These are phyloP conservation scores for Malurus leucopterus DNA, from an alignment of 2,797 vertebrate genomes.

Conservation along the genomic window DNA sequence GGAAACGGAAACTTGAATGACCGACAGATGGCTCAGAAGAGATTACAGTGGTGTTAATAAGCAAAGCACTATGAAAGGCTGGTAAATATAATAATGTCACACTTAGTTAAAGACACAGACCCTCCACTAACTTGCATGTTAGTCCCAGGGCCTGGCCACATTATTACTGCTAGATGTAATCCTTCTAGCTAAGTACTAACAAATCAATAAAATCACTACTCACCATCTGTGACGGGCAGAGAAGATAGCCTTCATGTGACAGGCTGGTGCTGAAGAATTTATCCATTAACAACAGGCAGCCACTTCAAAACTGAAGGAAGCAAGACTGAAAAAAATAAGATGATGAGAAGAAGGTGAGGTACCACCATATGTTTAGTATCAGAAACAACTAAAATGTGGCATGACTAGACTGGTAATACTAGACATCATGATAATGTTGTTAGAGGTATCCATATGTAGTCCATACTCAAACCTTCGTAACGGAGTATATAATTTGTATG, in stretches of 20 bases:
- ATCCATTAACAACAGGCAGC: background rate
- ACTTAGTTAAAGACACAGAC: slow-evolving; percentile 16
- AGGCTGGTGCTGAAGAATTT: background rate
- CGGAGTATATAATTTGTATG: background rate
- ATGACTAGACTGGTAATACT: background rate
- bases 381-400: background rate
- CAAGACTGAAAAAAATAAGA: background rate
- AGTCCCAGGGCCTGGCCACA: background rate
- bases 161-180: slow-evolving; percentile 25
- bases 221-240: background rate
- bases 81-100: slow-evolving; percentile 15
- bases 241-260: background rate
- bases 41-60: slow-evolving; percentile 51
- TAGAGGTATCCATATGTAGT: background rate
- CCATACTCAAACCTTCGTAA: background rate
- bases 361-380: background rate
- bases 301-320: background rate
- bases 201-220: slow-evolving; percentile 25
- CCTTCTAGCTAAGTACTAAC: slow-evolving; percentile 19
- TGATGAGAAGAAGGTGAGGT: background rate
- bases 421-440: background rate
- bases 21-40: slow-evolving; percentile 43
- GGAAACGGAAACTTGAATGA: slow-evolving; percentile 39
- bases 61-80: slow-evolving; percentile 6
- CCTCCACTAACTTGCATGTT: background rate